Evolutionary conservation across 2,797 vertebrate species (phyloP), one percentile per base, ranked within the genome.

Genomic region (Okamejei kenojei): DNA sequence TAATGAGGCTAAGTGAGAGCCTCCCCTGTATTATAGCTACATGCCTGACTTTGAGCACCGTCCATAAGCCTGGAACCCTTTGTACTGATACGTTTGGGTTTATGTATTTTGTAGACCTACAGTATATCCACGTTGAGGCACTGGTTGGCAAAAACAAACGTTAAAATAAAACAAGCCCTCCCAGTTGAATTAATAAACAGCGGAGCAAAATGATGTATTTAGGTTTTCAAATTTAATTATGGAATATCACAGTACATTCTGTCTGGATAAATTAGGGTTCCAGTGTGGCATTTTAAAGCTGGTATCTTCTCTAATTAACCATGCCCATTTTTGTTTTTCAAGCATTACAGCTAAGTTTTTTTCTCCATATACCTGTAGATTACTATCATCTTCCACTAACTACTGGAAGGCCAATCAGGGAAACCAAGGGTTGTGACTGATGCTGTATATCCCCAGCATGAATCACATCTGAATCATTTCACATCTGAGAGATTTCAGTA

Each of bases 181-280:
- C 97, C 96, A 96, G 97, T 97, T 98, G 97, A 98, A 98, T 98
- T 98, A 98, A 99, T 97, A 97, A 97, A 98, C 97, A 97, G 96
- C 97, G 96, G 96, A 97, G 97, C 96, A 95, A 95, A 96, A 97
- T 97, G 96, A 98, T 98, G 98, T 97, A 98, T 98, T 97, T 97
- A 97, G 97, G 96, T 98, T 98, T 98, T 98, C 97, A 97, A 98
- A 98, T 98, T 98, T 98, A 98, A 99, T 99, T 98, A 98, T 96
- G 97, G 97, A 95, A 95, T 97, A 97, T 97, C 95, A 96, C 96
- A 95, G 96, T 96, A 95, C 97, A 93, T 98, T 98, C 97, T 97
- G 96, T 96, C 95, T 96, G 97, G 96, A 98, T 98, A 98, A 98
- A 98, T 98, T 97, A 96, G 96, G 97, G 96, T 97, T 96, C 97